Percentiles rank a stretch among this genome's conserved stretches.
phyloP scores from a whole-genome alignment of 2,888 invertebrate genomes.

The Leptinotarsa haldemani region DNA sequence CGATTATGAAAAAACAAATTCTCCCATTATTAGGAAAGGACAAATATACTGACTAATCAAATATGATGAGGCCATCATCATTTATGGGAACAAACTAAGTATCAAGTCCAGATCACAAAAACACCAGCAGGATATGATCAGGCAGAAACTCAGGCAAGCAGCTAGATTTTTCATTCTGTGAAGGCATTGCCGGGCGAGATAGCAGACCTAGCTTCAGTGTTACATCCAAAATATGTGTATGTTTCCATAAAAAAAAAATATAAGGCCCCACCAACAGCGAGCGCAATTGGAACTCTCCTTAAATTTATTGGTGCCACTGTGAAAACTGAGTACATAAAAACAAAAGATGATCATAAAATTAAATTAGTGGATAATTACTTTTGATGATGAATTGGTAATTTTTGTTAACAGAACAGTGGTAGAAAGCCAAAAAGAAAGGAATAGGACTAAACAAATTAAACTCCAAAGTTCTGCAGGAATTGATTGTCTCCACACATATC shows the following conservation, averaged over 20 bases:
- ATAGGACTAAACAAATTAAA: constrained; percentile 14
- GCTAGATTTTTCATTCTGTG: constrained; percentile 39
- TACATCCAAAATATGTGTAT: constrained; percentile 42
- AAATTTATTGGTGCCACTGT: constrained; percentile 37
- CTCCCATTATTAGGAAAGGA: constrained; percentile 21
- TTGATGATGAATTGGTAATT: constrained; percentile 18
- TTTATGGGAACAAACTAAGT: constrained; percentile 30
- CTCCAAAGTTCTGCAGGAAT: constrained; percentile 17
- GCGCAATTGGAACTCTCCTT: constrained; percentile 41
- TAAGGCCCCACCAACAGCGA: constrained; percentile 42
- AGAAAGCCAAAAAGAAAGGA: constrained; percentile 26
- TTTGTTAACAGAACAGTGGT: constrained; percentile 26
- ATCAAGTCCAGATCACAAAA: constrained; percentile 38
- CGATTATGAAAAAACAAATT: constrained; percentile 20
- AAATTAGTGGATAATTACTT: constrained; percentile 23
- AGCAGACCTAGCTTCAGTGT: constrained; percentile 45
- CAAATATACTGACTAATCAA: constrained; percentile 27
- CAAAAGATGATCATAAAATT: constrained; percentile 17
- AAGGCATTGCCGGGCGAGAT: constrained; percentile 30
- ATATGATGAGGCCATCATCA: constrained; percentile 26
- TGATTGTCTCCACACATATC: constrained; percentile 19
- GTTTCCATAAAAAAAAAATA: constrained; percentile 32
- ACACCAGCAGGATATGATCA: constrained; percentile 43
- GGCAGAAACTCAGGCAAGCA: constrained; percentile 42
- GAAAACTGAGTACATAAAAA: constrained; percentile 31